A percentile compares a stretch with the other conserved stretches of the same genome.
These are phyloP conservation scores for Rhamphomyia laevipes DNA, from an alignment of 2,888 invertebrate genomes.

Conservation along the genomic window DNA sequence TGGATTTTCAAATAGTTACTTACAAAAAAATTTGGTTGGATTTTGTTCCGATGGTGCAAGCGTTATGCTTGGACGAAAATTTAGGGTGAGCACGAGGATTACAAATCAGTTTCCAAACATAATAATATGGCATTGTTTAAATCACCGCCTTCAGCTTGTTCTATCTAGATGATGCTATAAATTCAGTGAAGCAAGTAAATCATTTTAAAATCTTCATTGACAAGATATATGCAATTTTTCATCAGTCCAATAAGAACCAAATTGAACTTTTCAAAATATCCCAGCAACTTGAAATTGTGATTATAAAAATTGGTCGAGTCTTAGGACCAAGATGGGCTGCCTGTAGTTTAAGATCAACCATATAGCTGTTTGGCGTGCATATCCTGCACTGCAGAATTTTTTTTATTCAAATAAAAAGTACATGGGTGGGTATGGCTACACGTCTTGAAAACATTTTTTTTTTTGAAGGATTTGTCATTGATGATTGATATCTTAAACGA, in stretches of 20 bases:
- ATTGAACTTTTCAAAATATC: background rate
- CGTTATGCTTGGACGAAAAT: background rate
- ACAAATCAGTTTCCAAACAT: background rate
- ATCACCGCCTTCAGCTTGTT: no score
- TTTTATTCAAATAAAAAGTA: background rate
- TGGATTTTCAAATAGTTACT: background rate
- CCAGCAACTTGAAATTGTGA: background rate
- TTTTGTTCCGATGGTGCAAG: background rate
- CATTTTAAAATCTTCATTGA: background rate
- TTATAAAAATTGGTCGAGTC: background rate
- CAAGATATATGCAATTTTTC: background rate
- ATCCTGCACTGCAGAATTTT: background rate
- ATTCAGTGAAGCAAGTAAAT: background rate
- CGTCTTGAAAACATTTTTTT: background rate
- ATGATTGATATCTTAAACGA: no score
- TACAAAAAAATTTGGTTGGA: background rate
- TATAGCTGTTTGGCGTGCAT: background rate
- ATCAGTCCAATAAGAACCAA: constrained; percentile 1
- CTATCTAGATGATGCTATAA: background rate
- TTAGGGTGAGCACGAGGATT: background rate
- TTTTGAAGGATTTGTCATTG: background rate
- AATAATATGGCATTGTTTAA: background rate
- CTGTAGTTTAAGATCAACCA: background rate
- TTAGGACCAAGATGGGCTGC: background rate
- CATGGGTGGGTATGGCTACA: background rate